Base-by-base conservation (phyloP, 2,888 invertebrate genomes). In the Eupeodes latifasciatus region DNA sequence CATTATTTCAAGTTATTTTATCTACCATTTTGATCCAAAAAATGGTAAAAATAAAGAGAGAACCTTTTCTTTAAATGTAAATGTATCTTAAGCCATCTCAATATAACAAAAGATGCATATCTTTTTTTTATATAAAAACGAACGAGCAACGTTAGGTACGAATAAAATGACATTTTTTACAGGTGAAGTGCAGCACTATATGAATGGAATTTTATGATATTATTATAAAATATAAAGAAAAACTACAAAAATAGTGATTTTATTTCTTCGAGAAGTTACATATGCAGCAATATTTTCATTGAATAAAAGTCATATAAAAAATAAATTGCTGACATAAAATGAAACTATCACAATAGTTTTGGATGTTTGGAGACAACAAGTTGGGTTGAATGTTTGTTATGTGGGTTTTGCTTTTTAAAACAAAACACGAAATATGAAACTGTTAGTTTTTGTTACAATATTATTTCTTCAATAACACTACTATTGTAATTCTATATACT, bases 401-500 rank as follows among this genome's bases (percentile, higher is more conserved):
- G 4, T 10, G 19, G 2, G 40, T 6, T 40, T 40, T 47, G 44
- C 64, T 49, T 47, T 14, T 36, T 12, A 11, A 9, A 57, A 27
- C 40, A 12, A 59, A 53, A 16, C 61, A 62, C 62, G 81, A 85
- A 83, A 88, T 67, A 85, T 69, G 81, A 85, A 88, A 78, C 85
- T 81, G 62, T 69, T 88, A 81, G 72, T 81, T 88, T 88, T 81
- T 88, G 84, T 88, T 77, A 77, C 80, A 81, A 81, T 76, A 87
- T 72, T 80, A 83, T 84, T 59, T 76, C 62, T 75, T 75, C 79
- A 80, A 64, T 86, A 69, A 16, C 16, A 36, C 12, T 27, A 1
- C 47, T 53, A 14, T 53, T 27, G 88, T 77, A 81, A 88, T 78
- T 49, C 64, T 55, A 84, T 67, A 80, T 49, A 36, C 36, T 34